phyloP scores from a whole-genome alignment of 2,113 vertebrate species.

The Eolophus roseicapilla region DNA sequence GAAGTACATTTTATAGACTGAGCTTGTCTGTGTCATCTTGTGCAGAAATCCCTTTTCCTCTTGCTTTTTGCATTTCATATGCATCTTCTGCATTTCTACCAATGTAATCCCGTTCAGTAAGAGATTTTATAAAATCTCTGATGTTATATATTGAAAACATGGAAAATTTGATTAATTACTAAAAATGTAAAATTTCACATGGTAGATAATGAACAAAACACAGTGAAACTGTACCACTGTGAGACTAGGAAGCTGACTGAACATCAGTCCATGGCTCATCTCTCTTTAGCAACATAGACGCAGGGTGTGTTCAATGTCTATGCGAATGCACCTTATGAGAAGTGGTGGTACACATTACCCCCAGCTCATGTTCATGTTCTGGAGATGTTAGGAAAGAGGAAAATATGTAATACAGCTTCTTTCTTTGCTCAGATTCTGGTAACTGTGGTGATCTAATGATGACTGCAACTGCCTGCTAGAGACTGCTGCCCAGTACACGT shows the following conservation, averaged over 20 bases:
- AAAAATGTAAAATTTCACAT: not conserved
- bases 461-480: not conserved
- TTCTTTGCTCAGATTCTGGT: not conserved
- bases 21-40: not conserved
- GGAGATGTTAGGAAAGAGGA: not conserved
- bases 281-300: not conserved
- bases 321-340: not conserved
- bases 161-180: not conserved
- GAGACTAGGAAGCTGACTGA: not conserved
- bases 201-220: not conserved
- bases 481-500: not conserved
- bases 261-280: not conserved
- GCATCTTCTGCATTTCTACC: not conserved
- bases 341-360: not conserved
- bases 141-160: not conserved
- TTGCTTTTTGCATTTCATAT: not conserved
- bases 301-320: not conserved
- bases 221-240: not conserved
- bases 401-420: not conserved
- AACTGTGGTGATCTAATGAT: not conserved
- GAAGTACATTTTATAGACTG: not conserved
- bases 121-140: not conserved
- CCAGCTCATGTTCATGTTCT: accelerated
- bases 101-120: not conserved
- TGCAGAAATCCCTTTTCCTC: not conserved